Evolutionary conservation across 2,113 vertebrate species (phyloP).

Genomic region (Cavia aperea): DNA sequence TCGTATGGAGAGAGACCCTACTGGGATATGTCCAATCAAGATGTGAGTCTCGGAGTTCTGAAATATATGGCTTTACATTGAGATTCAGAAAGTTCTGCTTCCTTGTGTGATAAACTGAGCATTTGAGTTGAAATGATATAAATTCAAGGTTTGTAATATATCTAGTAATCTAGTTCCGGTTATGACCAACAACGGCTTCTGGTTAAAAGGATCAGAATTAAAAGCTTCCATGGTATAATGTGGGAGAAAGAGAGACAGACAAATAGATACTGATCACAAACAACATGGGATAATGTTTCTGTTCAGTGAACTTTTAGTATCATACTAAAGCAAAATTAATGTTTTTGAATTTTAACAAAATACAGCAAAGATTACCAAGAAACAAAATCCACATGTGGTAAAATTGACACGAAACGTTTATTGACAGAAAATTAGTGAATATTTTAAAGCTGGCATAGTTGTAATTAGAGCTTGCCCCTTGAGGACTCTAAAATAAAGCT

Average conservation of each 20-base stretch:
- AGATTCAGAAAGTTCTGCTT: neutral
- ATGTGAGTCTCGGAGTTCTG: conserved; percentile 80
- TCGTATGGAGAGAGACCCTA: conserved; percentile 97
- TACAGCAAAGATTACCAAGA: conserved; percentile 21
- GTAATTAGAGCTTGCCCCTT: conserved; percentile 72
- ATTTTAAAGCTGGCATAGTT: conserved; percentile 62
- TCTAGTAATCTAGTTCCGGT: neutral
- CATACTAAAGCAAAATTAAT: neutral
- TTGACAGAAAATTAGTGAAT: conserved; percentile 59
- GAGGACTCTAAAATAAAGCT: conserved; percentile 77
- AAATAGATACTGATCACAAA: neutral
- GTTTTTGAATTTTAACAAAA: conserved; percentile 25
- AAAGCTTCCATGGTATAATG: neutral
- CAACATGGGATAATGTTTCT: neutral
- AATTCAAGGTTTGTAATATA: neutral
- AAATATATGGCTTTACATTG: conserved; percentile 22
- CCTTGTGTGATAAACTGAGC: neutral
- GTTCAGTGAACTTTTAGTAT: neutral
- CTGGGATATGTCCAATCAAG: conserved; percentile 99
- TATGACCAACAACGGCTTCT: neutral
- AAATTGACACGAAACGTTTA: conserved; percentile 52
- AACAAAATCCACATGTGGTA: conserved; percentile 50
- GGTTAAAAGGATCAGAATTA: neutral
- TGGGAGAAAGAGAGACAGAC: neutral
- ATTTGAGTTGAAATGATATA: neutral